Evolutionary conservation across 2,113 vertebrate genomes (phyloP), one percentile per base, ranked within the genome.

Genomic region (Hassar affinis): DNA sequence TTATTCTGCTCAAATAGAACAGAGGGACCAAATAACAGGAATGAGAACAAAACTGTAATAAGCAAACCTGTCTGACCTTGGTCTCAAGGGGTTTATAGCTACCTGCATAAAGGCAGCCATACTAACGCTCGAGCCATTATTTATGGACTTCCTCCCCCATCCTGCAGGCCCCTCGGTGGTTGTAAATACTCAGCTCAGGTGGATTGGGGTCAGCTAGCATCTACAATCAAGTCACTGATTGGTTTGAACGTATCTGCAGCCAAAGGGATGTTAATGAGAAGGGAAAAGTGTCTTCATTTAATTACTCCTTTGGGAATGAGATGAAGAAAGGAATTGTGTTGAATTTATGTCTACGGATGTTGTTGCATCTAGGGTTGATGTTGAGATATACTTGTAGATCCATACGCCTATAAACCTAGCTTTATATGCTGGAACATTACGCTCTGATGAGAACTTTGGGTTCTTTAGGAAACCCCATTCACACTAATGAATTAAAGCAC

Each of bases 171-270:
- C 49, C 74, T 56, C 47, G 14, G 30, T 33, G 72, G 49, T 75
- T 75, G 72, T 75, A 52, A 75, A 75, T 75, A 75, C 27, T 15
- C n/a, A 33, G 49, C n/a, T 51, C 72, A 52, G 72, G 72, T 75
- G 47, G 27, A 52, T 20, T 75, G 47, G 72, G 49, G 72, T 75
- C 49, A 75, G 47, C 72, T 75, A 52, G 72, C 47, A 52, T 33
- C 72, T 17, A 2, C 72, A 52, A 47, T 75, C 72, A 33, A 51
- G 49, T 20, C 27, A 22, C n/a, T 52, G 49, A 75, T 51, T 75
- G 30, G 49, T 52, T 33, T 52, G 3, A 10, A 27, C 27, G 33
- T 52, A 52, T 75, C 20, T 75, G 72, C 25, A 33, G n/a, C n/a
- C 47, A 75, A 22, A 12, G 47, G 47, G 49, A 52, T 75, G 47